Conservation (phyloP, 2,113 vertebrate species). For the human (Homo sapiens) region DNA sequence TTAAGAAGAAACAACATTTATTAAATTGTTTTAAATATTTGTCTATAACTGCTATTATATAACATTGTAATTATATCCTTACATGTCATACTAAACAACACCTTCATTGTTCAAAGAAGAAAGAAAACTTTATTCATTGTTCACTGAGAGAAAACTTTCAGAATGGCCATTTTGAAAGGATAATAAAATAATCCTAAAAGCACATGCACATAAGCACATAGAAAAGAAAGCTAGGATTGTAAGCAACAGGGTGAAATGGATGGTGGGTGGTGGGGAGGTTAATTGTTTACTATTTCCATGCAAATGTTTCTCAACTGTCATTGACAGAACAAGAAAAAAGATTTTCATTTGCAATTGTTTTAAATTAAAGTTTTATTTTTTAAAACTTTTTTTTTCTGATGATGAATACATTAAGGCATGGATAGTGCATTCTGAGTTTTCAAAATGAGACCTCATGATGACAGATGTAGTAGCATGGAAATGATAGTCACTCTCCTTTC, state of each 20-base stretch:
- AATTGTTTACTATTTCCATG: neutral
- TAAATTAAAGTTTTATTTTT: constrained; percentile 14
- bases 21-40: neutral
- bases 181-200: neutral
- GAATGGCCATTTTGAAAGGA: neutral
- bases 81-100: neutral
- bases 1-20: neutral
- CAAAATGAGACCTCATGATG: neutral
- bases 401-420: neutral
- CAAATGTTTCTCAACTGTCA: neutral
- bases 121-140: neutral
- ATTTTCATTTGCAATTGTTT: neutral
- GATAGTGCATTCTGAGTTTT: neutral
- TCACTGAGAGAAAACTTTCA: neutral
- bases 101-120: neutral
- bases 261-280: accelerated
- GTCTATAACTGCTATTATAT: neutral
- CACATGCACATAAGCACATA: neutral
- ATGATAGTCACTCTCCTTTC: neutral
- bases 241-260: neutral
- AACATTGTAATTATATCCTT: neutral
- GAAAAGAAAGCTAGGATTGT: neutral
- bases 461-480: neutral
- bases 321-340: neutral
- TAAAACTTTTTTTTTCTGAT: neutral